These are phyloP conservation scores for Mycetomoellerius zeteki DNA, from an alignment of 1,140 invertebrate species.

Conservation along the genomic window DNA sequence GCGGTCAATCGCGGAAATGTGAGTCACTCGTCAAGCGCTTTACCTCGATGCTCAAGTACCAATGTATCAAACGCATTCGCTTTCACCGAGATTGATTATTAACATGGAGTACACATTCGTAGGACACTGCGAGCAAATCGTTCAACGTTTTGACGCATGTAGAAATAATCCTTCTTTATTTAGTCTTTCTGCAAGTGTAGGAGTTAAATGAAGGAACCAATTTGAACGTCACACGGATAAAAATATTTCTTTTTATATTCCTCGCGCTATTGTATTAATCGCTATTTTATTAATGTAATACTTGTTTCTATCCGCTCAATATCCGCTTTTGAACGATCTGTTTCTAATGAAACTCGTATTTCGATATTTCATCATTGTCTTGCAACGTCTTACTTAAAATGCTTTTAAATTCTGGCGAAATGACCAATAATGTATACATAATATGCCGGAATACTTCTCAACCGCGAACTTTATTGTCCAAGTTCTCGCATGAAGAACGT, in stretches of 20 bases:
- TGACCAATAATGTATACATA: constrained; percentile 46
- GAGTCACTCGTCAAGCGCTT: not conserved
- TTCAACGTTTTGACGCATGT: not conserved
- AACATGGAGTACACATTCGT: not conserved
- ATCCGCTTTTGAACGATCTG: constrained; percentile 20
- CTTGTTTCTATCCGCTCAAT: constrained; percentile 24
- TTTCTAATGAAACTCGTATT: constrained; percentile 5
- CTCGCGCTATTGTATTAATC: too few relatives aligned
- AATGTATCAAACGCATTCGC: constrained; percentile 15
- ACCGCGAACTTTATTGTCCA: not conserved
- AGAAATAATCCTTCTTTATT: not conserved
- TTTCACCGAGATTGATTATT: constrained; percentile 24
- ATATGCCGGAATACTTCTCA: not conserved
- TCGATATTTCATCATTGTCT: constrained; percentile 13
- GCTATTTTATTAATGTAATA: not conserved
- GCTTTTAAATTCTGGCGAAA: constrained; percentile 21
- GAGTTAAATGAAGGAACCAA: not conserved
- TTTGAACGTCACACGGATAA: not conserved
- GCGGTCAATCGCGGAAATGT: not conserved
- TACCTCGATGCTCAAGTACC: not conserved
- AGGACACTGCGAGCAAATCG: not conserved
- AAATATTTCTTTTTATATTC: constrained; percentile 12
- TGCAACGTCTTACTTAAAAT: constrained; percentile 18
- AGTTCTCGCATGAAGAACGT: constrained; percentile 22
- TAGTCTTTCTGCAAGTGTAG: not conserved